Percentiles rank a stretch among this genome's conserved stretches.
Evolutionary conservation across 2,888 invertebrate genomes (phyloP).

Genomic region (Agriopis aurantiaria): DNA sequence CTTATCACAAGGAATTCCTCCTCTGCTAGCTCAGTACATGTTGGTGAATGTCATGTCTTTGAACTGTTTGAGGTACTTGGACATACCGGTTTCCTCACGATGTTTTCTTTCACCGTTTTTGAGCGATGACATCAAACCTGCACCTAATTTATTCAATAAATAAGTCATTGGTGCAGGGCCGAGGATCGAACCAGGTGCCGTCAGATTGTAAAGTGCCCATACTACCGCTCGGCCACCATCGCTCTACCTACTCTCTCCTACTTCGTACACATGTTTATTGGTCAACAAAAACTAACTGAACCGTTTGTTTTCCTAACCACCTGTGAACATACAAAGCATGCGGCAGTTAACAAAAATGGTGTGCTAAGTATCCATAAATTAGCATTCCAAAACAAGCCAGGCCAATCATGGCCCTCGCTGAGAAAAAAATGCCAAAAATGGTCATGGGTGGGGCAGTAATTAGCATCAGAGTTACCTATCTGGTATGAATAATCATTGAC

Average conservation of each 20-base stretch:
- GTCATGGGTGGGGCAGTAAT: constrained; percentile 66
- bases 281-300: constrained; percentile 25
- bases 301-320: constrained; percentile 49
- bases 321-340: constrained; percentile 38
- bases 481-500: constrained; percentile 40
- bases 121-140: no score
- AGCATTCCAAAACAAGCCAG: constrained; percentile 54
- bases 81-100: no score
- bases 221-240: no score
- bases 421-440: constrained; percentile 59
- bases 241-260: not conserved
- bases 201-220: no score
- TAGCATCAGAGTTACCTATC: constrained; percentile 34
- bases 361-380: constrained; percentile 66
- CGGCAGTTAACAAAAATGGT: constrained; percentile 59
- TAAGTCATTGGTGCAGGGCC: no score
- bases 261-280: constrained; percentile 26
- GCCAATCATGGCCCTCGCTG: constrained; percentile 58
- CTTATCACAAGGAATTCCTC: no score
- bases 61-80: no score
- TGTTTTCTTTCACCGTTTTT: no score
- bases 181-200: no score
- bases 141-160: no score
- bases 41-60: no score
- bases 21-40: no score